Percentiles rank a stretch among this genome's conserved stretches.
Evolutionary conservation across 2,888 invertebrate genomes (phyloP).

Genomic region (Cephonodes hylas): DNA sequence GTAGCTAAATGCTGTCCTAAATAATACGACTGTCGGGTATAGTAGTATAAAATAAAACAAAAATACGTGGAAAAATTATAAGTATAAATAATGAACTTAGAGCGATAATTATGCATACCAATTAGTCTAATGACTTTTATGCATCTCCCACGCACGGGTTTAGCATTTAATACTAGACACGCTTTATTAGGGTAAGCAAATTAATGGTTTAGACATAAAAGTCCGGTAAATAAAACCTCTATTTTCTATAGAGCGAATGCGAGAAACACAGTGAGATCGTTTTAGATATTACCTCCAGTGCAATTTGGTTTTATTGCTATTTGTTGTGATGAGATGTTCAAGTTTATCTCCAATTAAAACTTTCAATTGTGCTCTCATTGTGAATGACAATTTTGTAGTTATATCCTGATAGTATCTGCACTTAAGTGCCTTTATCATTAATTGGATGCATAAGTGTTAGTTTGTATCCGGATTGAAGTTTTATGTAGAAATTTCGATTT

Average conservation of each 20-base stretch:
- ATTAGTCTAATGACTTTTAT: no score
- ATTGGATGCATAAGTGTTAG: no score
- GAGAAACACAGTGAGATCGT: neutral
- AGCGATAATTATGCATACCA: no score
- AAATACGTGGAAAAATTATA: neutral
- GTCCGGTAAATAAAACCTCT: neutral
- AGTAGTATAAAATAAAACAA: neutral
- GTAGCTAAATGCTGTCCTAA: neutral
- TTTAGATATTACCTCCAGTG: neutral
- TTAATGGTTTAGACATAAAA: no score
- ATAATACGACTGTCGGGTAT: neutral
- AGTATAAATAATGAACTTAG: no score
- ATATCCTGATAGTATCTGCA: neutral
- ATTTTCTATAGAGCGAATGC: neutral
- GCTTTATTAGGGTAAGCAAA: no score
- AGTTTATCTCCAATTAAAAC: neutral
- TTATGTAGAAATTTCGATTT: no score
- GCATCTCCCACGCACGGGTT: no score
- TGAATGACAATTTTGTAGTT: neutral
- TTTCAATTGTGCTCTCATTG: neutral
- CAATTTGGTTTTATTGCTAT: neutral
- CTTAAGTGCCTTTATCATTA: no score
- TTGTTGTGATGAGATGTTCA: neutral
- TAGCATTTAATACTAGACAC: no score
- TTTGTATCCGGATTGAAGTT: neutral